Conservation (phyloP, 1,140 invertebrate genomes). For the Drosophila albomicans region DNA sequence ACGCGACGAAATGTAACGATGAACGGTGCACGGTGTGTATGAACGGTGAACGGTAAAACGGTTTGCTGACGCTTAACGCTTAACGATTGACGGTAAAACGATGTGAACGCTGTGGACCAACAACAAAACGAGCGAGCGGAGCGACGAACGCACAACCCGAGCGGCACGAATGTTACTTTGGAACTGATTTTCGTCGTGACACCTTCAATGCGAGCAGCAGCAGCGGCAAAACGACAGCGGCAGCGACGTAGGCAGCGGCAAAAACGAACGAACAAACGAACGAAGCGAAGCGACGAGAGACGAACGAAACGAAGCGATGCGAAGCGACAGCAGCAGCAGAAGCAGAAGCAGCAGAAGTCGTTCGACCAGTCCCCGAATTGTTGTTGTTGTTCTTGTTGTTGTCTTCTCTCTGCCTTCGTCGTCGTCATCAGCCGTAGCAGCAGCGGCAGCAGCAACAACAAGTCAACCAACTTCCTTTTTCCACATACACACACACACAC, state of each 20-base stretch:
- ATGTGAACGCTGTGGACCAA: conserved; percentile 38
- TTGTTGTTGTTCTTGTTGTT: conserved; percentile 37
- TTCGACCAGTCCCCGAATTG: conserved; percentile 62
- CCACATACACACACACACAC: conserved; percentile 15
- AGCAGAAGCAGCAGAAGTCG: conserved; percentile 61
- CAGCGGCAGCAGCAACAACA: conserved; percentile 31
- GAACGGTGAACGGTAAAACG: conserved; percentile 39
- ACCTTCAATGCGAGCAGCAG: conserved; percentile 63
- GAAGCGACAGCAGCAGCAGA: conserved; percentile 30
- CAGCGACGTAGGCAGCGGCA: conserved; percentile 20
- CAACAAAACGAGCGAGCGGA: conserved; percentile 58
- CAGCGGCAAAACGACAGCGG: conserved; percentile 34
- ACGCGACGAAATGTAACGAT: conserved; percentile 42
- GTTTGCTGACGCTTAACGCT: conserved; percentile 39
- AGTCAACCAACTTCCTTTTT: conserved; percentile 53
- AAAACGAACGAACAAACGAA: neutral
- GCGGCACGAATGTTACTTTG: conserved; percentile 77
- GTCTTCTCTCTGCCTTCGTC: conserved; percentile 1
- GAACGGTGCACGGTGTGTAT: conserved; percentile 46
- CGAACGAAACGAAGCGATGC: no score
- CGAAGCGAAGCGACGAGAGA: no score
- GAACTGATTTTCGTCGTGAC: conserved; percentile 72
- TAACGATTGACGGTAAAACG: conserved; percentile 38
- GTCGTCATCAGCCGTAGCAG: conserved; percentile 13
- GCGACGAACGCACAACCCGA: conserved; percentile 71